Evolutionary conservation across 2,797 vertebrate species (phyloP).

Genomic region (Micromesistius poutassou): DNA sequence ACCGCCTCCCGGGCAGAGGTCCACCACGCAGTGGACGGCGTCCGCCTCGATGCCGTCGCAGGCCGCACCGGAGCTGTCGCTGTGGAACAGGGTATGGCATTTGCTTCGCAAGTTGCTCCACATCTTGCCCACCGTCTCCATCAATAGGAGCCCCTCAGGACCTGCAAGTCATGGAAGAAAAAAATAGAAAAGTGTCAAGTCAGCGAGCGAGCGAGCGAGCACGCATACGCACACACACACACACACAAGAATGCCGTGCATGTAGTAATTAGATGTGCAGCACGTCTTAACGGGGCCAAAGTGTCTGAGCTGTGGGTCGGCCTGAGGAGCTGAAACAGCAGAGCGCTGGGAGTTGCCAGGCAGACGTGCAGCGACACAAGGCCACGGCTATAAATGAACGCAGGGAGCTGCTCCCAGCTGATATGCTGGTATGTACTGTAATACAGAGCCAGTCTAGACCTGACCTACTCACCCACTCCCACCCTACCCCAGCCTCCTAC

Average conservation of each 20-base stretch:
- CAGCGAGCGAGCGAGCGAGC: constrained; percentile 23
- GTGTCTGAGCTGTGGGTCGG: constrained; percentile 56
- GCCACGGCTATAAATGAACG: constrained; percentile 81
- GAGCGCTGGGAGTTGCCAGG: constrained; percentile 75
- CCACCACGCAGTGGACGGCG: constrained; percentile 75
- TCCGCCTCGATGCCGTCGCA: constrained; percentile 76
- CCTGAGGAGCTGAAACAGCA: constrained; percentile 59
- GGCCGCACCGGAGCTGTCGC: constrained; percentile 73
- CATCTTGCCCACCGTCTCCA: constrained; percentile 96
- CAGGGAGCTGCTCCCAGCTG: constrained; percentile 78
- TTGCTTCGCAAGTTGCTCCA: constrained; percentile 97
- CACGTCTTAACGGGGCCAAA: constrained; percentile 50
- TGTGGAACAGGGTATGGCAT: constrained; percentile 92
- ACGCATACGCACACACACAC: constrained; percentile 24
- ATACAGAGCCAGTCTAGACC: constrained; percentile 80
- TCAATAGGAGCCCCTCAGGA: constrained; percentile 78
- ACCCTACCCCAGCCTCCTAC: constrained; percentile 8
- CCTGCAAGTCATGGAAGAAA: constrained; percentile 48
- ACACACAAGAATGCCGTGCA: constrained; percentile 40
- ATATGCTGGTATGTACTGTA: constrained; percentile 80
- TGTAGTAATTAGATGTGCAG: constrained; percentile 62
- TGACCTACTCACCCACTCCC: constrained; percentile 69
- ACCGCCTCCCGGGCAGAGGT: constrained; percentile 70
- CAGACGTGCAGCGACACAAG: constrained; percentile 79
- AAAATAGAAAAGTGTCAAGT: constrained; percentile 41